Base-by-base conservation (phyloP, 2,797 vertebrate species). In the Australoheros facetus region DNA sequence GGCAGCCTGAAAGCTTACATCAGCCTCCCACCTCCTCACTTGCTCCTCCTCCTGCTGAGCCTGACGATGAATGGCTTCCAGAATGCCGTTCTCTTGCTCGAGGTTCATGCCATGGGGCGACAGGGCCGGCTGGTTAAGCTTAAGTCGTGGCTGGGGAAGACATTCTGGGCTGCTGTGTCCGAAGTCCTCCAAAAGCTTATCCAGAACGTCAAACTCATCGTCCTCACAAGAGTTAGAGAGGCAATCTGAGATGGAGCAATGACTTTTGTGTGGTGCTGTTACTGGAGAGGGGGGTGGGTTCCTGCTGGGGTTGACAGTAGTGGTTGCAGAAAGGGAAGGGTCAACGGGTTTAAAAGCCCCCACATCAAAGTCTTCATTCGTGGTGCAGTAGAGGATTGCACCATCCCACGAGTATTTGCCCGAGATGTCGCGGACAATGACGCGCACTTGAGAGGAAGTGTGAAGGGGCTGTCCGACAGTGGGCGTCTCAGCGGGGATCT, bases 321-420 rank as follows among this genome's bases (percentile, higher is more conserved):
- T 77, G 32, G 79, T 60, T 8, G 57, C 14, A 14, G 84, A 85
- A 55, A 77, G 19, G 2, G 81, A 73, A 16, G 12, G 74, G 37
- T 90, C 89, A 1, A 58, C 79, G 23, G 87, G 57, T 48, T 78
- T 58, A 37, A 92, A 93, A 78, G 56, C 85, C 6, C 78, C 84
- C 9, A 16, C 10, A 7, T 91, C 84, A 5, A 21, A 79, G 58
- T 94, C 91, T 8, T 93, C 92, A 42, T 86, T 85, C 9, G 56
- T 75, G 58, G 94, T 95, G 79, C 96, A 96, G 34, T 98, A 97
- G n/a, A 99, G 94, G 70, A 99, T 92, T 0, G 91, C 93, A 39
- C 97, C 96, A 30, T 99, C 98, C 98, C 98, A 99, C 0, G 98
- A 98, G 91, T 99, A 99, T 84, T 99, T 99, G 85, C 98, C 98